Conservation (phyloP, 64 coral and sea anemone genomes). For the Cladopsammia gracilis region DNA sequence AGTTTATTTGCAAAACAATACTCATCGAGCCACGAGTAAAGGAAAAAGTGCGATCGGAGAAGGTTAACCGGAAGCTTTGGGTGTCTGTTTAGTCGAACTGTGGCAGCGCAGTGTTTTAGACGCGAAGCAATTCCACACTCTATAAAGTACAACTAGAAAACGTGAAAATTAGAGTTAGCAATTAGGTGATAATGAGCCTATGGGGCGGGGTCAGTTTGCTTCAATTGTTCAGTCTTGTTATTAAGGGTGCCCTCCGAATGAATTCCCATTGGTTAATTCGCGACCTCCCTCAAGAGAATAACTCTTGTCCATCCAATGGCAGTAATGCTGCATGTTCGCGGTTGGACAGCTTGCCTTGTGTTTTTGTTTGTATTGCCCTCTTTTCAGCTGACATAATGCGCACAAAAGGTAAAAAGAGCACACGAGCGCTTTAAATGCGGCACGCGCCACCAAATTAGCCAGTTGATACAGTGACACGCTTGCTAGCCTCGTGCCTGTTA, state of each 20-base stretch:
- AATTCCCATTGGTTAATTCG: constrained; percentile 63
- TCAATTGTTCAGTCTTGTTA: constrained; percentile 86
- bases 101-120: neutral
- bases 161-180: constrained; percentile 84
- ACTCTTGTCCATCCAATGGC: constrained; percentile 75
- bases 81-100: neutral
- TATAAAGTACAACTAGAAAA: constrained; percentile 55
- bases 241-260: constrained; percentile 70
- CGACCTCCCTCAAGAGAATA: constrained; percentile 74
- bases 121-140: constrained; percentile 24
- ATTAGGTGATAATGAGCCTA: constrained; percentile 94
- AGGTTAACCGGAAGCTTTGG: neutral
- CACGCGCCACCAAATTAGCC: constrained; percentile 98
- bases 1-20: constrained; percentile 40
- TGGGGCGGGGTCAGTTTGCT: constrained; percentile 79
- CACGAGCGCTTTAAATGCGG: constrained; percentile 93
- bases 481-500: constrained; percentile 28
- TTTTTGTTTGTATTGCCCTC: constrained; percentile 99
- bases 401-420: constrained; percentile 99
- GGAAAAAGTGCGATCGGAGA: neutral
- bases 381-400: constrained; percentile 99
- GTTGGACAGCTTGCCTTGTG: constrained; percentile 92
- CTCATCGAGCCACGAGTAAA: neutral
- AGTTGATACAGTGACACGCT: constrained; percentile 79
- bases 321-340: constrained; percentile 60